Evolutionary conservation across 2,888 invertebrate species (phyloP), one percentile per base, ranked within the genome.

Genomic region (Drosophila flavopinicola): DNA sequence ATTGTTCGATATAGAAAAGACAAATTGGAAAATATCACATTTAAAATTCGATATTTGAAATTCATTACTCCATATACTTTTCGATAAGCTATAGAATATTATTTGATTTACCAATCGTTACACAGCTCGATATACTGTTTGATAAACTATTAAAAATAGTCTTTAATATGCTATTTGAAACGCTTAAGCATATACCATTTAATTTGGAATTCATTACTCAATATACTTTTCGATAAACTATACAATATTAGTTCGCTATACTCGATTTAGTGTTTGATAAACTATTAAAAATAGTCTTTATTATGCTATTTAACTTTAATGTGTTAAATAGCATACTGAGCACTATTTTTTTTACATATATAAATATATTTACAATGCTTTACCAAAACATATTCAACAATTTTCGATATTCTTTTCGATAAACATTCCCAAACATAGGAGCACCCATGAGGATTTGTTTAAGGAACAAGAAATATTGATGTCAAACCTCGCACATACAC

Each of bases 401-500:
- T n/a, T n/a, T n/a, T n/a, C n/a, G n/a, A n/a, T 20, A 20, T 20
- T 20, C 20, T 20, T 3, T 20, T 20, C 20, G 20, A 20, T 20
- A 20, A 20, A 20, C 20, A n/a, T 20, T 20, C 2, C 2, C 20
- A 20, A 20, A 20, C 2, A 3, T 20, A 4, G 20, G 20, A 20
- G n/a, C n/a, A n/a, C n/a, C n/a, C n/a, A n/a, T n/a, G n/a, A n/a
- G n/a, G n/a, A n/a, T n/a, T n/a, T n/a, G n/a, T n/a, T n/a, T 6
- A 32, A 13, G 1, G 6, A 7, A 1, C 24, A 10, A 17, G 6
- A 52, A 37, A 39, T 24, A 10, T 6, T 1, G 13, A 1, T 9
- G 23, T n/a, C 33, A 6, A 38, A 45, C 51, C 69, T 52, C 67
- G 56, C 56, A 52, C 58, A 57, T 23, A 38, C 23, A 45, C 29